These are phyloP conservation scores for Saxidomus purpurata DNA, from an alignment of 1,140 invertebrate genomes.

Conservation along the genomic window DNA sequence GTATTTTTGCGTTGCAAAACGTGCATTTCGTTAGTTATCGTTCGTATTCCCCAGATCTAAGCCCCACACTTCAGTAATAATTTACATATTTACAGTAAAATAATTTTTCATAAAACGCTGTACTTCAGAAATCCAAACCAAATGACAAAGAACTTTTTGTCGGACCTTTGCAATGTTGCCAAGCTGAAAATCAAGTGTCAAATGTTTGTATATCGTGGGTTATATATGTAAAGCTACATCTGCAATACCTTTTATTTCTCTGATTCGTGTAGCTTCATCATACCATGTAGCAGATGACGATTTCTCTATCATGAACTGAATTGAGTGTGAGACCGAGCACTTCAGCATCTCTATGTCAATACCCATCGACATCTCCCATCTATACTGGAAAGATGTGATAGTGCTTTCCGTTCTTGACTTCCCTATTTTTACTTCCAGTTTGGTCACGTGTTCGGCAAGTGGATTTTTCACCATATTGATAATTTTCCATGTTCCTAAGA, in stretches of 20 bases:
- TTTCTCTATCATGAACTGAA: not conserved
- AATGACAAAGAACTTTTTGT: too few species aligned
- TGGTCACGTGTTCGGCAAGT: not conserved
- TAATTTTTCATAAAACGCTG: too few species aligned
- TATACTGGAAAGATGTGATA: not conserved
- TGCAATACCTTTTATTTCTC: not conserved
- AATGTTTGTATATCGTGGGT: too few species aligned
- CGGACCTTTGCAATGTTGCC: too few species aligned
- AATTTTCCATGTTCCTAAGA: not conserved
- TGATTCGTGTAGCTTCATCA: not conserved
- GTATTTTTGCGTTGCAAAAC: too few species aligned
- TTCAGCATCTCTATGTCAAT: not conserved
- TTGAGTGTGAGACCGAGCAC: not conserved
- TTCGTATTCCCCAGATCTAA: too few species aligned
- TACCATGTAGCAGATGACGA: not conserved
- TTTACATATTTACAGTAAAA: too few species aligned
- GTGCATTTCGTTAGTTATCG: too few species aligned
- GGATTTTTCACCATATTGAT: not conserved
- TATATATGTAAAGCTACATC: too few species aligned
- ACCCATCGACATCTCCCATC: not conserved
- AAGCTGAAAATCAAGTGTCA: too few species aligned
- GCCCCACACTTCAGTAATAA: too few species aligned
- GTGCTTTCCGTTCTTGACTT: not conserved
- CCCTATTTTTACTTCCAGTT: not conserved
- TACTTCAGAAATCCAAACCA: too few species aligned